These are phyloP conservation scores for Rattus rattus DNA, from an alignment of 2,113 vertebrate genomes.

Conservation along the genomic window DNA sequence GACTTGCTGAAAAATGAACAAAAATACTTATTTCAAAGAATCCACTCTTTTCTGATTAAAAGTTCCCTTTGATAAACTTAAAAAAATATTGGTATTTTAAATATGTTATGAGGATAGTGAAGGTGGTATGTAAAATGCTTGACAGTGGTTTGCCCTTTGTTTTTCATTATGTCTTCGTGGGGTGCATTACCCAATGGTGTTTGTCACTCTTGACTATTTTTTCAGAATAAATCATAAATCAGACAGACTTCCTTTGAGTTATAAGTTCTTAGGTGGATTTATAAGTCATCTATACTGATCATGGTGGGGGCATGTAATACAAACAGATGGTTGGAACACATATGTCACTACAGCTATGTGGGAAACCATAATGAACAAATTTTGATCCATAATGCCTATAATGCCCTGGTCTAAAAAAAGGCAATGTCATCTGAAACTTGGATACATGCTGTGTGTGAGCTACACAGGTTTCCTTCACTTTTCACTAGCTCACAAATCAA, in stretches of 20 bases:
- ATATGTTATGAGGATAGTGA: background rate
- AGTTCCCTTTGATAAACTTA: background rate
- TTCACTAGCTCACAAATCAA: constrained; percentile 73
- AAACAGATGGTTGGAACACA: constrained; percentile 22
- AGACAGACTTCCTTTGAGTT: background rate
- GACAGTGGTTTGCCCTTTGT: background rate
- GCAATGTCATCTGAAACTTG: background rate
- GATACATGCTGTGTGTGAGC: constrained; percentile 57
- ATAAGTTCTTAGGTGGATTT: background rate
- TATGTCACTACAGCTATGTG: background rate
- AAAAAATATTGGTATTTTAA: background rate
- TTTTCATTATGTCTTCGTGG: background rate
- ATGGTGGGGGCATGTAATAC: background rate
- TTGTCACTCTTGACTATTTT: background rate
- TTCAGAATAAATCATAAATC: background rate
- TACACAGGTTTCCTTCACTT: constrained; percentile 80
- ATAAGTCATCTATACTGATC: background rate
- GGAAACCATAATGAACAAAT: background rate
- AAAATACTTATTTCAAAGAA: background rate
- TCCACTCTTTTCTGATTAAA: background rate
- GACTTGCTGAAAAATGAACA: background rate
- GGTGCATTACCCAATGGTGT: background rate
- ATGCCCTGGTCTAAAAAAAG: background rate
- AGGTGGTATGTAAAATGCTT: background rate
- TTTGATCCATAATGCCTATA: constrained; percentile 50